Percentiles rank a stretch among this genome's conserved stretches.
phyloP scores from a whole-genome alignment of 2,797 vertebrate species.

The Phataginus tricuspis region DNA sequence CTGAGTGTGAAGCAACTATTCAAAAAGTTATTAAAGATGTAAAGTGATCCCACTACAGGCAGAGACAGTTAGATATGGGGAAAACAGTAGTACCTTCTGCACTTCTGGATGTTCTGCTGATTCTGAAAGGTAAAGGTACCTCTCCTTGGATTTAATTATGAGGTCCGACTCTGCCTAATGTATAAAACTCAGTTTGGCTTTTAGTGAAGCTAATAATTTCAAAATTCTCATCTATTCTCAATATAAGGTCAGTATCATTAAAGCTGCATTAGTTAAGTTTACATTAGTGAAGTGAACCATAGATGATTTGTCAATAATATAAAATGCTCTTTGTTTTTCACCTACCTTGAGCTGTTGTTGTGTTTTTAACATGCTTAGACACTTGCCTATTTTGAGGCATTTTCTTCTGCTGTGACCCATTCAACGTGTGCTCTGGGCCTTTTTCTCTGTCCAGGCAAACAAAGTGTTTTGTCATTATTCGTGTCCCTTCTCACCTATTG shows the following conservation, averaged over 20 bases:
- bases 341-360: background rate
- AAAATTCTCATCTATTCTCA: background rate
- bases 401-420: slow-evolving; percentile 46
- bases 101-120: background rate
- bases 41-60: background rate
- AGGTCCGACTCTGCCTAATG: background rate
- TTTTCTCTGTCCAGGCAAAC: background rate
- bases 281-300: background rate
- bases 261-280: background rate
- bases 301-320: background rate
- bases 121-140: background rate
- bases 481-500: background rate
- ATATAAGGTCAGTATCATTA: background rate
- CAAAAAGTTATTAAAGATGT: background rate
- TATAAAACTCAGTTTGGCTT: background rate
- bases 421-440: background rate
- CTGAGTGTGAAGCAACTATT: background rate
- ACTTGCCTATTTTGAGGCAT: background rate
- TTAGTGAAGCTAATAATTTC: background rate
- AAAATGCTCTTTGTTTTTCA: background rate
- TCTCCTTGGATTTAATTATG: background rate
- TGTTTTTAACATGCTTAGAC: background rate
- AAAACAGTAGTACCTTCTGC: background rate
- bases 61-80: background rate
- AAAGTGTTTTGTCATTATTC: slow-evolving; percentile 39